Evolutionary conservation across 2,797 vertebrate species (phyloP), one percentile per base, ranked within the genome.

Genomic region (Limosa lapponica): DNA sequence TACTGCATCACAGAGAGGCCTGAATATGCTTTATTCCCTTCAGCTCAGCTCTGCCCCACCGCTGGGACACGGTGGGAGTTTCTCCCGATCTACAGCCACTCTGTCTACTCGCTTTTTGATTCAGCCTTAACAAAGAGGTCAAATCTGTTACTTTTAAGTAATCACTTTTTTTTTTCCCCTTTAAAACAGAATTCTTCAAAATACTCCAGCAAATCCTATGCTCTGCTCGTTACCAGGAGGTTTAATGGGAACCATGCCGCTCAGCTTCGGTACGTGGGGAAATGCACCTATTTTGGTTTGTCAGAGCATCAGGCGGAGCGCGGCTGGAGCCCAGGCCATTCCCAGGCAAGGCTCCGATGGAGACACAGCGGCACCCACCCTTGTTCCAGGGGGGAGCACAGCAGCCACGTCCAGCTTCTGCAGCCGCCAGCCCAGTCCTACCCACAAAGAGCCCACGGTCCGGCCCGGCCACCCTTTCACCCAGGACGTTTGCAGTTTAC

Each of bases 211-310:
- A 65, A 54, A 79, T 44, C 49, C 49, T 32, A 8, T 28, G 28
- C 41, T 55, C 71, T 65, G 54, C 79, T 85, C 39, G 5, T 52
- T 71, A 71, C 16, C 96, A 98, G 98, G 98, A 97, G 97, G 59
- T 98, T 99, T 92, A 98, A 98, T 93, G 97, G 91, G 28, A 98
- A 98, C 72, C 82, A 79, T 0, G 37, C 98, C 15, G 98, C 98
- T 93, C 98, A 98, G 97, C 91, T 98, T 30, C 98, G 97, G 98
- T 98, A 98, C 95, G 98, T 98, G 96, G 97, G 98, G 30, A 99
- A 98, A 93, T 96, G 98, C 54, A 89, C 97, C 89, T 98, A 97
- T 93, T 99, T 98, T 27, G 98, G 98, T 71, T 97, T 98, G 59
- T 98, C 98, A 2, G 98, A 98, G 28, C 98, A 98, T 85, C 98